Percentiles rank a stretch among this genome's conserved stretches.
phyloP scores from a whole-genome alignment of 2,888 invertebrate species.

The Nysson spinosus region DNA sequence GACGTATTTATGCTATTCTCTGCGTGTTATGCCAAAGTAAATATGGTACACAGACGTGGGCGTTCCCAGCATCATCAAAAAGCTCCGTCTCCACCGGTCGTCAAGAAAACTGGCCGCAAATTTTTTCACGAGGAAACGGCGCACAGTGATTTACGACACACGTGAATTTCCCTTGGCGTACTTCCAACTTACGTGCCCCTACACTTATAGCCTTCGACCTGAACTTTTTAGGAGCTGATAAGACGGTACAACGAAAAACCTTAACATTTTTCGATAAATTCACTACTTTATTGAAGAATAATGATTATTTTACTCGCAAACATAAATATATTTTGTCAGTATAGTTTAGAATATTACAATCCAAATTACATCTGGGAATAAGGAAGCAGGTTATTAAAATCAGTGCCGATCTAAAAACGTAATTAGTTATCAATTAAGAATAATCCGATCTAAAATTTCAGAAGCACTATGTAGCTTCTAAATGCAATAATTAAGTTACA shows the following conservation, averaged over 20 bases:
- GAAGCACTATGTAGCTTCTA: too few species aligned
- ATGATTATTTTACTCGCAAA: background rate
- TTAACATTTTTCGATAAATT: too few species aligned
- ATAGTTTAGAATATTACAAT: too few species aligned
- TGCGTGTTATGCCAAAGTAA: slow-evolving; percentile 45
- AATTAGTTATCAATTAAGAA: too few species aligned
- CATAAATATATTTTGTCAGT: background rate
- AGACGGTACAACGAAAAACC: too few species aligned
- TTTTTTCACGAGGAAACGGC: slow-evolving; percentile 31
- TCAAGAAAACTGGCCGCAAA: slow-evolving; percentile 25
- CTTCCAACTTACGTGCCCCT: slow-evolving; percentile 18
- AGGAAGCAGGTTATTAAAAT: too few species aligned
- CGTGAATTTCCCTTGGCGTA: slow-evolving; percentile 42
- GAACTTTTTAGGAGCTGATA: too few species aligned
- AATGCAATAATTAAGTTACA: too few species aligned
- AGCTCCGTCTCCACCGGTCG: slow-evolving; percentile 10
- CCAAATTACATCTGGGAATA: too few species aligned
- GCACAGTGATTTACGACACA: slow-evolving; percentile 48
- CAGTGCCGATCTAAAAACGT: too few species aligned
- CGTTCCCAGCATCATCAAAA: slow-evolving; percentile 21
- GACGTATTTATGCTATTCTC: too few species aligned
- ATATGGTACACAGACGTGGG: slow-evolving; percentile 37
- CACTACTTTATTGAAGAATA: background rate
- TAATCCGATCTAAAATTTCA: too few species aligned
- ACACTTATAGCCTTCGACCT: background rate